These are phyloP conservation scores for Venusia cambrica DNA, from an alignment of 2,888 invertebrate genomes.

Conservation along the genomic window DNA sequence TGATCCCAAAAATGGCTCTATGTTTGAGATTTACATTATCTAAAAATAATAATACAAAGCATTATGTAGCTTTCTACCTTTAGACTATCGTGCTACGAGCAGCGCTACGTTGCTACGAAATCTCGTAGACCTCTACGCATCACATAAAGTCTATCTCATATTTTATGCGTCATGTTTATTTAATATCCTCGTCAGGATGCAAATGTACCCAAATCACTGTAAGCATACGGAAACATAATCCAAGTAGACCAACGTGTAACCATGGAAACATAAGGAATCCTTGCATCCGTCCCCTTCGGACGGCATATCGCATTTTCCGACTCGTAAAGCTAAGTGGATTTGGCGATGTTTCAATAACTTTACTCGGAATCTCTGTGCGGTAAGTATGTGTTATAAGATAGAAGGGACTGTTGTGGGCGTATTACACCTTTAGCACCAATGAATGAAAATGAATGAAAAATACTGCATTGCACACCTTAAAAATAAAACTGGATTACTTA, in stretches of 20 bases:
- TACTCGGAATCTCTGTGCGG: conserved; percentile 37
- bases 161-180: neutral
- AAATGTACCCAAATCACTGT: conserved; percentile 6
- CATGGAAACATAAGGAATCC: conserved; percentile 35
- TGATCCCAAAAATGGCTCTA: no score
- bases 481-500: no score
- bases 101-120: conserved; percentile 1
- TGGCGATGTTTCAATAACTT: conserved; percentile 71
- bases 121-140: no score
- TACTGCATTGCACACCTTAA: no score
- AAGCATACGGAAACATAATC: conserved; percentile 21
- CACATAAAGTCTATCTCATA: no score
- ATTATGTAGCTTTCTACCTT: no score
- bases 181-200: conserved; percentile 3
- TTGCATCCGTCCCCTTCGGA: conserved; percentile 23
- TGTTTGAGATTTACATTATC: no score
- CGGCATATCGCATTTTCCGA: conserved; percentile 66
- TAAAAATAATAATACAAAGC: no score
- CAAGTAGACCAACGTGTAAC: conserved; percentile 28
- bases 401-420: conserved; percentile 17
- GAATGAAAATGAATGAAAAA: no score
- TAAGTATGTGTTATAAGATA: conserved; percentile 31
- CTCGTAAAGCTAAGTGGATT: conserved; percentile 75
- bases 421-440: conserved; percentile 1
- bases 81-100: no score